phyloP scores from a whole-genome alignment of 2,888 invertebrate genomes.

The Taenaris catops region DNA sequence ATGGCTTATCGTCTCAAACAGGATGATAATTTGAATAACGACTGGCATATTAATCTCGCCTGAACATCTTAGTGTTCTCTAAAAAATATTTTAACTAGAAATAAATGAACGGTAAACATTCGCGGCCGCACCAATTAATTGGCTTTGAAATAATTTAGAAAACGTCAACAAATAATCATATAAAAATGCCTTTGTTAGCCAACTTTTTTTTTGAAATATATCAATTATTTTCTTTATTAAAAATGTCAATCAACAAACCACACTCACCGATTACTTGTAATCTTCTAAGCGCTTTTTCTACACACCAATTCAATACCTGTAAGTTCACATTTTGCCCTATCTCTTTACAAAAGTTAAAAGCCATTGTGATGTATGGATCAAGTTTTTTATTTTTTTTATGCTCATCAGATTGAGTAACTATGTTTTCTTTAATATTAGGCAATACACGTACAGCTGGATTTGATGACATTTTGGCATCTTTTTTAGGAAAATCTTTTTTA shows the following conservation, averaged over 20 bases:
- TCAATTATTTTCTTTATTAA: not conserved
- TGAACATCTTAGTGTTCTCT: no score
- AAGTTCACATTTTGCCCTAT: constrained; percentile 46
- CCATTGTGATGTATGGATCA: constrained; percentile 53
- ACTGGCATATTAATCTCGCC: no score
- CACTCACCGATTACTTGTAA: constrained; percentile 52
- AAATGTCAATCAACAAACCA: constrained; percentile 5
- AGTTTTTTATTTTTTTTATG: constrained; percentile 18
- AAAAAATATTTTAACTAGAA: no score
- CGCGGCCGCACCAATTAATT: no score
- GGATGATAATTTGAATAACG: no score
- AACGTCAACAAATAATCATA: no score
- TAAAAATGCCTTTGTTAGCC: no score
- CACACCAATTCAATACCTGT: constrained; percentile 52
- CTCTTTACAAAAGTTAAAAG: constrained; percentile 55
- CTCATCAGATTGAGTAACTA: not conserved
- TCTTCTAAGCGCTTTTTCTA: constrained; percentile 58
- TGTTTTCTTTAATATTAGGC: not conserved
- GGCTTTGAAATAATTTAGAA: no score
- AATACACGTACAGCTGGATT: not conserved
- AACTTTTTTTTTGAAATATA: no score
- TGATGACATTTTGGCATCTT: not conserved
- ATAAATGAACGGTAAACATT: no score
- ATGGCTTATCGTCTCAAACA: no score
- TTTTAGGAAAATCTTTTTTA: constrained; percentile 5